Evolutionary conservation across 2,888 invertebrate genomes (phyloP), one percentile per base, ranked within the genome.

Genomic region (Harpalus rufipes): DNA sequence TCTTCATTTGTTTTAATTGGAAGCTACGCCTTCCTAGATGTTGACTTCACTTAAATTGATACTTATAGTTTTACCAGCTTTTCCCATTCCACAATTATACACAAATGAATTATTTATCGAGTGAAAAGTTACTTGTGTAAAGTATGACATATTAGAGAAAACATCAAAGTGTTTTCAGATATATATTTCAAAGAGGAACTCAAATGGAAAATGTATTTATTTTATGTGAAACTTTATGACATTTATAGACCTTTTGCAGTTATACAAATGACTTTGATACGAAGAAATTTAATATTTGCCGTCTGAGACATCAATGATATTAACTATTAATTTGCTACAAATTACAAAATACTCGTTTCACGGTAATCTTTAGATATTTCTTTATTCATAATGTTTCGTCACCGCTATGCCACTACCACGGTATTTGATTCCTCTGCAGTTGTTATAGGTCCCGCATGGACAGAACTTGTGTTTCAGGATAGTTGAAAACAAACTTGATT

Each of bases 401-500:
- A 32, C 6, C 32, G 5, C 32, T 32, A 6, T 32, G 6, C 32
- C 32, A 32, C 32, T 32, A 32, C 32, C 5, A 32, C 32, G 5
- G 32, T 32, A 8, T 51, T 51, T 51, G 44, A 51, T 51, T 12
- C 12, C 10, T 10, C 44, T 8, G 44, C 12, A 12, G 44, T 51
- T 63, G 12, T 63, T 18, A 63, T 25, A 21, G 63, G 7, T 12
- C 21, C 10, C 12, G 32, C 39, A 25, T 25, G 39, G 39, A 25
- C 39, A 14, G 61, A 80, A 80, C 61, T 61, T 80, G 16, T 16
- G 44, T 72, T 81, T 81, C 56, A 51, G 81, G 56, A 81, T 72
- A 81, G 81, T 81, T 81, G 21, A 68, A 78, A 84, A 84, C 51
- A 84, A 84, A 63, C 63, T 78, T 84, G 74, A 84, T 78, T 78